phyloP scores from a whole-genome alignment of 1,140 invertebrate genomes.

The Euura lappo region DNA sequence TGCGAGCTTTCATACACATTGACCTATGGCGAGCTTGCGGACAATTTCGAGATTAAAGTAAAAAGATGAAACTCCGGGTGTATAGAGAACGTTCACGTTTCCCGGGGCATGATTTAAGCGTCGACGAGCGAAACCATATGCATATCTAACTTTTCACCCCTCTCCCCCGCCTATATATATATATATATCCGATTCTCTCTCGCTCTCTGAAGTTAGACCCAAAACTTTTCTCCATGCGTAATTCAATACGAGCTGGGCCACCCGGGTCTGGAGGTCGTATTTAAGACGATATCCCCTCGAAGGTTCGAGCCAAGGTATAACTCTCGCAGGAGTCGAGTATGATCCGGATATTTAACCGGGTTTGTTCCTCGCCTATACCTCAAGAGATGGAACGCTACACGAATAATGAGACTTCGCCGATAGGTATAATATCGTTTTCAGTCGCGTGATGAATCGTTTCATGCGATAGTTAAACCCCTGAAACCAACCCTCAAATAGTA shows the following conservation, averaged over 20 bases:
- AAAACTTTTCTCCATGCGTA: constrained; percentile 48
- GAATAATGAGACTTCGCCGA: no score
- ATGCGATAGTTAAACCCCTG: neutral
- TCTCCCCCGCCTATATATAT: constrained; percentile 17
- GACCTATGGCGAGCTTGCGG: constrained; percentile 13
- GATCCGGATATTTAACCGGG: neutral
- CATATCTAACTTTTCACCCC: constrained; percentile 47
- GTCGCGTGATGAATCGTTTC: no score
- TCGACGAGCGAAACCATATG: constrained; percentile 34
- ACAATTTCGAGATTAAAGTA: constrained; percentile 46
- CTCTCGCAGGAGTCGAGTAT: neutral
- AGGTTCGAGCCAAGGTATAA: no score
- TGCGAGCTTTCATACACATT: no score
- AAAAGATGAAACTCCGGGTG: constrained; percentile 32
- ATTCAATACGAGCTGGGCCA: constrained; percentile 41
- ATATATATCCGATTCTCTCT: no score
- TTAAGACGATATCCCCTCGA: neutral
- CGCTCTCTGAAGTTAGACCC: constrained; percentile 27
- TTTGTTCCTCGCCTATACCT: no score
- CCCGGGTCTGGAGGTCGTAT: neutral
- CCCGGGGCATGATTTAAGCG: neutral
- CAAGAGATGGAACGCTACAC: no score
- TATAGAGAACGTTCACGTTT: neutral
- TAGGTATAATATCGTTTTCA: no score
- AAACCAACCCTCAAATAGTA: constrained; percentile 25